These are phyloP conservation scores for Poecilus cupreus DNA, from an alignment of 2,888 invertebrate genomes.

Conservation along the genomic window DNA sequence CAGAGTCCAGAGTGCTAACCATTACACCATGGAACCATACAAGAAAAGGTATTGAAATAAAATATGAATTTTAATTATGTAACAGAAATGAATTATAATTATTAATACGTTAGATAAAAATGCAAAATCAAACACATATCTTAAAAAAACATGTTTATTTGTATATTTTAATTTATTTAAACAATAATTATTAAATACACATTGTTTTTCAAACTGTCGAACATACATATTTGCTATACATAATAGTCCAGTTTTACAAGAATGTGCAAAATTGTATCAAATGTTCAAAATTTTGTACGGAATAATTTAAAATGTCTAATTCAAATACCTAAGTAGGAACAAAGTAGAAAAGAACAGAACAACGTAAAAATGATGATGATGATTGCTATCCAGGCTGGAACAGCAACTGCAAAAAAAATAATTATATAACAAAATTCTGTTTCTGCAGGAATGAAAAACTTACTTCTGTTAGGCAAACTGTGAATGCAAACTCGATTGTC, in stretches of 20 bases:
- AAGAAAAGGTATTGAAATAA: too few species aligned
- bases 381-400: slow-evolving; percentile 89
- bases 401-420: slow-evolving; percentile 79
- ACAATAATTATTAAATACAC: slow-evolving; percentile 40
- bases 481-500: slow-evolving; percentile 95
- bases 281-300: slow-evolving; percentile 39
- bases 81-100: too few species aligned
- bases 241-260: slow-evolving; percentile 4
- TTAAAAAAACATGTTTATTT: slow-evolving; percentile 53
- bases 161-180: slow-evolving; percentile 39
- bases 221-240: slow-evolving; percentile 1
- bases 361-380: slow-evolving; percentile 84
- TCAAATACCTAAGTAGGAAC: slow-evolving; percentile 88
- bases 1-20: slow-evolving; percentile 81
- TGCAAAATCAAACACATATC: neutral
- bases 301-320: slow-evolving; percentile 55
- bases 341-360: slow-evolving; percentile 86
- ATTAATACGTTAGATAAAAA: neutral
- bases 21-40: slow-evolving; percentile 78
- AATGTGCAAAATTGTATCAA: slow-evolving; percentile 37
- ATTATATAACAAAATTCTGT: slow-evolving; percentile 55
- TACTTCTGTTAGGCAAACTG: slow-evolving; percentile 87
- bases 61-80: too few species aligned
- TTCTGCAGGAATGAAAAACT: slow-evolving; percentile 64
- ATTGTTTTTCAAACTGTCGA: neutral